A percentile compares a stretch with the other conserved stretches of the same genome.
These are phyloP conservation scores for Lethenteron camtschaticum DNA, from an alignment of 2,113 vertebrate genomes.

Conservation along the genomic window DNA sequence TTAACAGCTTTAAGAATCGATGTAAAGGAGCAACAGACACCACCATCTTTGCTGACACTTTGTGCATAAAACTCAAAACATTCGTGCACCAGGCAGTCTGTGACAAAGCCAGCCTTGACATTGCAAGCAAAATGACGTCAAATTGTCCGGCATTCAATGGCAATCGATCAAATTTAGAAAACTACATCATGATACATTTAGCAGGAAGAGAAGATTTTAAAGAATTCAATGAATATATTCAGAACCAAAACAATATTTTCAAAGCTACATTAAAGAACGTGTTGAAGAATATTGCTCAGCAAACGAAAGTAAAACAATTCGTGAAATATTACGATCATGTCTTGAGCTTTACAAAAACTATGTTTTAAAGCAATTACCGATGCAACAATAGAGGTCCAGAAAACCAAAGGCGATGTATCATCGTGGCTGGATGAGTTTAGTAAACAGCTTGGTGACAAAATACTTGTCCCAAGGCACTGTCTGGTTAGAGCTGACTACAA, in stretches of 20 bases:
- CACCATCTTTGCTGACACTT: slow-evolving; percentile 19
- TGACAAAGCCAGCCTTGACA: slow-evolving; percentile 10
- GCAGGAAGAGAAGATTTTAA: slow-evolving; percentile 27
- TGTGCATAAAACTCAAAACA: slow-evolving; percentile 23
- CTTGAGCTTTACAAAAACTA: too few relatives aligned
- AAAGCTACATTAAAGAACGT: too few relatives aligned
- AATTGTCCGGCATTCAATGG: slow-evolving; percentile 19
- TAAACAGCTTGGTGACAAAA: too few relatives aligned
- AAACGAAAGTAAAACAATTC: too few relatives aligned
- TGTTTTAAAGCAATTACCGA: too few relatives aligned
- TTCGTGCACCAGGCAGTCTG: slow-evolving; percentile 11
- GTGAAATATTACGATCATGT: too few relatives aligned
- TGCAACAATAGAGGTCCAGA: slow-evolving; percentile 13
- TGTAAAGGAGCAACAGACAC: slow-evolving; percentile 22
- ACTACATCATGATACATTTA: slow-evolving; percentile 23
- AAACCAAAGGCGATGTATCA: slow-evolving; percentile 10
- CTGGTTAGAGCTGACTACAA: too few relatives aligned
- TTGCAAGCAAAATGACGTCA: slow-evolving; percentile 18
- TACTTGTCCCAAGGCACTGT: too few relatives aligned
- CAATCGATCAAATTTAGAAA: slow-evolving; percentile 22
- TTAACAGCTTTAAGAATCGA: slow-evolving; percentile 20
- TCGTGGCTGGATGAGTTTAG: too few relatives aligned
- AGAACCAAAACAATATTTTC: neutral
- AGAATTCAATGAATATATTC: slow-evolving; percentile 20
- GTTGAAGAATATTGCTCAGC: too few relatives aligned